Conservation (phyloP, 2,888 invertebrate species). For the Drosophila quinaria region DNA sequence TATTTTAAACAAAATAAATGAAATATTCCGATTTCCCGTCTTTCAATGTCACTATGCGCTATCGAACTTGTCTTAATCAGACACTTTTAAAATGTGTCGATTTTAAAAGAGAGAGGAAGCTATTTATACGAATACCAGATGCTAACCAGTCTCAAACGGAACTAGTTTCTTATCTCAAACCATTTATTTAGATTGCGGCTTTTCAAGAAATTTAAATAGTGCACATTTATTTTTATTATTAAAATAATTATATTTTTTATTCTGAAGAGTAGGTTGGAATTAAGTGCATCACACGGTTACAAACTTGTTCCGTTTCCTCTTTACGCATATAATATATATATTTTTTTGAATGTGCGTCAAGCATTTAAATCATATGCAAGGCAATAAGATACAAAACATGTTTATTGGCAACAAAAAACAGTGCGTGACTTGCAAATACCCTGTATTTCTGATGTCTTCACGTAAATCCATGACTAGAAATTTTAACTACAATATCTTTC, state of each 20-base stretch:
- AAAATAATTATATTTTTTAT: not conserved
- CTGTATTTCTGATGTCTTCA: not conserved
- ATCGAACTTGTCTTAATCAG: slow-evolving; percentile 31
- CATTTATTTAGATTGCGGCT: not conserved
- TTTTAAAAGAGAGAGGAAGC: slow-evolving; percentile 17
- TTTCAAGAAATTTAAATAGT: slow-evolving; percentile 21
- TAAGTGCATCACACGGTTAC: slow-evolving; percentile 10
- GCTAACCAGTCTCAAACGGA: slow-evolving; percentile 37
- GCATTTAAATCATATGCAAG: not conserved
- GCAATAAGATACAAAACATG: slow-evolving; percentile 6
- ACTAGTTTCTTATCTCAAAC: slow-evolving; percentile 39
- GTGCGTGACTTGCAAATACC: not conserved
- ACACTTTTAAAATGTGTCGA: slow-evolving; percentile 17
- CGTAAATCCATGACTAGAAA: not conserved
- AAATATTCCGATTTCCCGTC: slow-evolving; percentile 10
- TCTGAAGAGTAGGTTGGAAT: slow-evolving; percentile 1
- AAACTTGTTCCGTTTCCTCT: slow-evolving; percentile 12
- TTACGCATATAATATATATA: slow-evolving; percentile 4
- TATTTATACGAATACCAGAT: slow-evolving; percentile 48
- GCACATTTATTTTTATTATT: not conserved
- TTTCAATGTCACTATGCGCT: slow-evolving; percentile 14
- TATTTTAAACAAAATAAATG: slow-evolving; percentile 2
- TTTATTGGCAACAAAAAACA: not conserved
- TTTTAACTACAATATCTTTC: not conserved
- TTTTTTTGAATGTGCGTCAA: not conserved